Conservation (phyloP, 1,140 invertebrate species). For the Atta cephalotes region DNA sequence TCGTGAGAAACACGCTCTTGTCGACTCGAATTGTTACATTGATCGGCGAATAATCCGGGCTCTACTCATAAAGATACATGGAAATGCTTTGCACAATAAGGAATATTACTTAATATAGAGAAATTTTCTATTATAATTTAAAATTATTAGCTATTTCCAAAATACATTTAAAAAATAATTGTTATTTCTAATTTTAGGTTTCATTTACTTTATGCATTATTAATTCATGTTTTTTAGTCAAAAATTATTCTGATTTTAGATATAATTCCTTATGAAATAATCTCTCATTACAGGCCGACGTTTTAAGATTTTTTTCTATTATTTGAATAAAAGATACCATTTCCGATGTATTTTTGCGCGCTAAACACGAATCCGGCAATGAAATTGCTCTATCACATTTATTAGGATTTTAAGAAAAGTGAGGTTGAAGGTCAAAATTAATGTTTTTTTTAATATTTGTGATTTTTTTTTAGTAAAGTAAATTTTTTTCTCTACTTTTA, state of each 20-base stretch:
- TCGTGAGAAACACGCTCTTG: too few relatives aligned
- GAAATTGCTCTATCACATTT: too few relatives aligned
- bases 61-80: background rate
- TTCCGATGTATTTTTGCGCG: background rate
- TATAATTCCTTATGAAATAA: conserved; percentile 30
- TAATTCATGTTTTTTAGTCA: background rate
- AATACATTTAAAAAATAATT: conserved; percentile 12
- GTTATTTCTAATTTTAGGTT: background rate
- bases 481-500: too few relatives aligned
- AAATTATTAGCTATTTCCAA: conserved; percentile 1
- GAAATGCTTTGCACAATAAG: conserved; percentile 16
- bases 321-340: too few relatives aligned
- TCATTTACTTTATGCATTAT: background rate
- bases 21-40: too few relatives aligned
- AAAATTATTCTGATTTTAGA: background rate
- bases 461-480: too few relatives aligned
- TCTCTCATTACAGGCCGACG: background rate
- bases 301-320: too few relatives aligned
- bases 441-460: too few relatives aligned
- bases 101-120: conserved; percentile 11
- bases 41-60: too few relatives aligned
- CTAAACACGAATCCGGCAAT: too few relatives aligned
- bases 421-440: too few relatives aligned
- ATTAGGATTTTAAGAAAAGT: too few relatives aligned
- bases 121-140: background rate